Evolutionary conservation across 2,888 invertebrate genomes (phyloP), one percentile per base, ranked within the genome.

Genomic region (Dendrolimus pini): DNA sequence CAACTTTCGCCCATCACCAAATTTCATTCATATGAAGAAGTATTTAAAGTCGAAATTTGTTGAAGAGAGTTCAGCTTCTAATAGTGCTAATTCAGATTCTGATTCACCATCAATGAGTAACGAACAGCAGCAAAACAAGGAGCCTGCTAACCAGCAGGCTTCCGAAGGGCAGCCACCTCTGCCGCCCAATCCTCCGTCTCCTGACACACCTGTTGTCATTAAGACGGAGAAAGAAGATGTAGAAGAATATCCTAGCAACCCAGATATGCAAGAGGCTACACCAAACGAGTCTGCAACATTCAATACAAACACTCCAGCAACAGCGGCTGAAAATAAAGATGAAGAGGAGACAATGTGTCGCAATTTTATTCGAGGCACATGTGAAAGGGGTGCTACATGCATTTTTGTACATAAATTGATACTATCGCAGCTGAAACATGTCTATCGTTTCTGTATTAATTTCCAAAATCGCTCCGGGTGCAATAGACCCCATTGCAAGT

Each of bases 21-120:
- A 84, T 61, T 82, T 83, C 55, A 82, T 78, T 67, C 80, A 83
- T 47, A 87, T 85, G 85, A 83, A 78, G 64, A 86, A 87, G 55
- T 83, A 80, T 62, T 66, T 83, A 1, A 76, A 78, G 53, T 77
- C 72, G 0, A 79, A 82, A 62, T 75, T 78, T 56, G 77, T 78
- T 58, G 71, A 77, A 63, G 63, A 65, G 1, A 70, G 67, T 57
- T 59, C 61, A 58, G 62, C 64, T 41, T 58, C 68, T 7, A 65
- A 67, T 52, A 62, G 60, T 47, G 58, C 62, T 12, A 63, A 61
- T 7, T 61, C 63, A 18, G 57, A 54, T 10, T 60, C 60, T 2
- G 9, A 47, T 10, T 47, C 47, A 10, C 47, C 47, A 47, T 10
- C 47, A 10, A 9, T 12, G 12, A 47, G 47, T 41, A n/a, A 10